Evolutionary conservation across 1,140 invertebrate species (phyloP).

Genomic region (Heliconius nattereri): DNA sequence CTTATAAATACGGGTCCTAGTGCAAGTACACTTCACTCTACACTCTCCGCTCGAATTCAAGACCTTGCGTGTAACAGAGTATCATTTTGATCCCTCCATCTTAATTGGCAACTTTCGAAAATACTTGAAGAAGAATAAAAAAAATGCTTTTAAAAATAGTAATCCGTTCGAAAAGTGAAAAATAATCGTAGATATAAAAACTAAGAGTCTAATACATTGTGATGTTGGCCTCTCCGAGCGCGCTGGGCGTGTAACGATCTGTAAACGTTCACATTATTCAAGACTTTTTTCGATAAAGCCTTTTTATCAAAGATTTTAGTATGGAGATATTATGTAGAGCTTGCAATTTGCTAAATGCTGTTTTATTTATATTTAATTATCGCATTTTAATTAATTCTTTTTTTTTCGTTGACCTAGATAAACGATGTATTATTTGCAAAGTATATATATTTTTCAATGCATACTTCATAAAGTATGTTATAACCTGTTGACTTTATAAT

Average conservation of each 20-base stretch:
- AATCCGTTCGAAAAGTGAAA: background rate
- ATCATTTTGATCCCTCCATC: background rate
- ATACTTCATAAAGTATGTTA: background rate
- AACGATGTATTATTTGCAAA: background rate
- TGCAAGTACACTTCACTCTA: background rate
- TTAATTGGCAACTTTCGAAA: background rate
- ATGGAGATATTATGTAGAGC: background rate
- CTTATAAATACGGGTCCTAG: background rate
- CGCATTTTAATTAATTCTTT: background rate
- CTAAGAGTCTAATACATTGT: constrained; percentile 1
- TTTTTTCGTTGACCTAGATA: background rate
- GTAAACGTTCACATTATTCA: constrained; percentile 30
- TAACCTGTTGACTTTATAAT: background rate
- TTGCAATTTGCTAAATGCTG: background rate
- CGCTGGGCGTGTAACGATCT: constrained; percentile 23
- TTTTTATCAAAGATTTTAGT: constrained; percentile 7
- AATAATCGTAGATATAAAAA: background rate
- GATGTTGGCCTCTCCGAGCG: constrained; percentile 5
- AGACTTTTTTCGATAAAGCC: background rate
- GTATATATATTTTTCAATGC: background rate
- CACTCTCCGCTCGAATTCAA: background rate
- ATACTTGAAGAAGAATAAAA: background rate
- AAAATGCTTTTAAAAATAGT: background rate
- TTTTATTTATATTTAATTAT: background rate
- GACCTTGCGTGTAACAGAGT: background rate